Conservation (phyloP, 2,797 vertebrate genomes). For the Aotus griseimembra region DNA sequence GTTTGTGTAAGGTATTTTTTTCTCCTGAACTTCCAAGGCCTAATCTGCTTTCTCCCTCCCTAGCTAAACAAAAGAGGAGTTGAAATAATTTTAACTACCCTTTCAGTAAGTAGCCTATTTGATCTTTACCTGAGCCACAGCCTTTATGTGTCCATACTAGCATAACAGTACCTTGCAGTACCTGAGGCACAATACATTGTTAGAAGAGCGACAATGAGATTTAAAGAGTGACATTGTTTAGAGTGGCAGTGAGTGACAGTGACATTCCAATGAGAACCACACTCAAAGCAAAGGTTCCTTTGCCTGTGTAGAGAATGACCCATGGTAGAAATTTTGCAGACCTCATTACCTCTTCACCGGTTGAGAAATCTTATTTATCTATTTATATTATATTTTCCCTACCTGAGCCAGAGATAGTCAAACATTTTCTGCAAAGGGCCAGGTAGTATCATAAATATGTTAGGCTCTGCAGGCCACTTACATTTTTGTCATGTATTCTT, state of each 20-base stretch:
- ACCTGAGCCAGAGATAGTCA: not conserved
- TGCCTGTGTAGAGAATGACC: not conserved
- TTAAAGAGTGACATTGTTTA: not conserved
- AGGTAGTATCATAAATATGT: not conserved
- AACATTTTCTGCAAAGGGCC: not conserved
- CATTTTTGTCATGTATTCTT: not conserved
- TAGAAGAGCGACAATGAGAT: not conserved
- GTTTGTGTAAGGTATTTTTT: not conserved
- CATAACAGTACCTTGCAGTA: not conserved
- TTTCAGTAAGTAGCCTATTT: not conserved
- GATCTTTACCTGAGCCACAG: not conserved
- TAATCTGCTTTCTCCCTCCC: not conserved
- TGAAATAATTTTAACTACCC: constrained; percentile 1
- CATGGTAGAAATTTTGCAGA: not conserved
- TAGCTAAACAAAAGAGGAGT: not conserved
- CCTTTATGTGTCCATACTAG: not conserved
- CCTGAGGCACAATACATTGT: not conserved
- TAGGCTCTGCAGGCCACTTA: not conserved
- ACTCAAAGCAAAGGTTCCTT: not conserved
- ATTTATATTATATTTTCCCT: not conserved
- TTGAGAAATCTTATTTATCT: not conserved
- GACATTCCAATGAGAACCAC: not conserved
- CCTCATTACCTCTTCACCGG: not conserved
- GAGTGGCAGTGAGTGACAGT: not conserved
- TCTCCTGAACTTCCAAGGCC: not conserved